Evolutionary conservation across 2,113 vertebrate species (phyloP).

Genomic region (Isurus oxyrinchus): DNA sequence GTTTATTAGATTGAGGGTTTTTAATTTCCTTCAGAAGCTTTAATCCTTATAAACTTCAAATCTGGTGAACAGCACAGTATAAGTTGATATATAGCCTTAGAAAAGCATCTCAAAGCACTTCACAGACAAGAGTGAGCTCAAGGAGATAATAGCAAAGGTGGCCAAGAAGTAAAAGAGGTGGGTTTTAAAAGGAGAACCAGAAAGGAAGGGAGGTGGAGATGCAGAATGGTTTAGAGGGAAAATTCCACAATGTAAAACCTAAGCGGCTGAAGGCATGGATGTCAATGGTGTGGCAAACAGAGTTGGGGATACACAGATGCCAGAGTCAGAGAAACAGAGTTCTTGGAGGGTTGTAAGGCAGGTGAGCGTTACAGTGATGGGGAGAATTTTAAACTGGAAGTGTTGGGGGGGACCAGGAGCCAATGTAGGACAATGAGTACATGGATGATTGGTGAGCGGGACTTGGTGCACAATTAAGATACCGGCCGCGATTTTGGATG

Average conservation of each 20-base stretch:
- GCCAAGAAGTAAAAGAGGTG: not conserved
- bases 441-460: not conserved
- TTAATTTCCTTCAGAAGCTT: not conserved
- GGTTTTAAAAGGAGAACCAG: not conserved
- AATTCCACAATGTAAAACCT: not conserved
- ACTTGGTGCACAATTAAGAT: not conserved
- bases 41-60: not conserved
- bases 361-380: not conserved
- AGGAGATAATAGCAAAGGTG: not conserved
- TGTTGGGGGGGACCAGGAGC: not conserved
- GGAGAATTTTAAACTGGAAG: not conserved
- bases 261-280: not conserved
- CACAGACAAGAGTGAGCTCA: not conserved
- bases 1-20: not conserved
- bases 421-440: not conserved
- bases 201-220: not conserved
- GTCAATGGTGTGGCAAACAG: not conserved
- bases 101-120: not conserved
- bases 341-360: not conserved
- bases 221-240: not conserved
- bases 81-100: not conserved
- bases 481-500: not conserved
- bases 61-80: not conserved
- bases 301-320: not conserved
- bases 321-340: not conserved